phyloP scores from a whole-genome alignment of 2,888 invertebrate species.

The Eledona agricola region DNA sequence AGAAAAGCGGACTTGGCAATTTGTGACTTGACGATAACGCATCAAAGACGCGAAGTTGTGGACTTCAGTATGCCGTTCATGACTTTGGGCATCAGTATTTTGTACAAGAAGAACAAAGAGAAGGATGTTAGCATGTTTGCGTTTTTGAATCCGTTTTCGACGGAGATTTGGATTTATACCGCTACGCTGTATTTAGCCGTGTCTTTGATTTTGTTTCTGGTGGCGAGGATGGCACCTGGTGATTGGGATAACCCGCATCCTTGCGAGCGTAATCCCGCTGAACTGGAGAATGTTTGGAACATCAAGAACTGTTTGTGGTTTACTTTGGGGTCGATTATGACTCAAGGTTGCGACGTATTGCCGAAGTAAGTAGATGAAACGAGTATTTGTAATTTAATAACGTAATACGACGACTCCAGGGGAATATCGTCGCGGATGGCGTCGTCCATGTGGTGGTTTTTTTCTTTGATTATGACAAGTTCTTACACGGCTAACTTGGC shows the following conservation, averaged over 20 bases:
- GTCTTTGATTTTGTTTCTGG: slow-evolving; percentile 80
- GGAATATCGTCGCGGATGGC: slow-evolving; percentile 89
- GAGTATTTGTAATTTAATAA: background rate
- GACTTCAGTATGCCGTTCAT: slow-evolving; percentile 98
- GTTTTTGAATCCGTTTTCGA: slow-evolving; percentile 86
- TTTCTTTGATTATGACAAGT: slow-evolving; percentile 85
- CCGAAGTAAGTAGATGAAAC: slow-evolving; percentile 73
- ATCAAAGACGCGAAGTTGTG: slow-evolving; percentile 84
- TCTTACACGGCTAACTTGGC: slow-evolving; percentile 96
- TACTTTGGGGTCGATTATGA: slow-evolving; percentile 90
- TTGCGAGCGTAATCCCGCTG: slow-evolving; percentile 85
- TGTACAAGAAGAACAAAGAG: slow-evolving; percentile 82
- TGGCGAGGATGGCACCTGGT: slow-evolving; percentile 82
- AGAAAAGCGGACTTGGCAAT: slow-evolving; percentile 92
- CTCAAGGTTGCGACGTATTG: slow-evolving; percentile 91
- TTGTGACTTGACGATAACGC: slow-evolving; percentile 95
- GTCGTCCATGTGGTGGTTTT: slow-evolving; percentile 94
- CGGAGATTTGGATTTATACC: slow-evolving; percentile 90
- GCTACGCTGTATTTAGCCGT: slow-evolving; percentile 84
- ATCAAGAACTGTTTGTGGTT: slow-evolving; percentile 93
- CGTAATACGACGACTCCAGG: slow-evolving; percentile 62
- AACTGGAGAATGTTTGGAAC: slow-evolving; percentile 90
- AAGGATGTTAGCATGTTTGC: slow-evolving; percentile 86
- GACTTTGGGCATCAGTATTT: slow-evolving; percentile 87
- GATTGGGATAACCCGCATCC: slow-evolving; percentile 97